Base-by-base conservation (phyloP, 2,888 invertebrate species). In the Dorcus parallelipipedus region DNA sequence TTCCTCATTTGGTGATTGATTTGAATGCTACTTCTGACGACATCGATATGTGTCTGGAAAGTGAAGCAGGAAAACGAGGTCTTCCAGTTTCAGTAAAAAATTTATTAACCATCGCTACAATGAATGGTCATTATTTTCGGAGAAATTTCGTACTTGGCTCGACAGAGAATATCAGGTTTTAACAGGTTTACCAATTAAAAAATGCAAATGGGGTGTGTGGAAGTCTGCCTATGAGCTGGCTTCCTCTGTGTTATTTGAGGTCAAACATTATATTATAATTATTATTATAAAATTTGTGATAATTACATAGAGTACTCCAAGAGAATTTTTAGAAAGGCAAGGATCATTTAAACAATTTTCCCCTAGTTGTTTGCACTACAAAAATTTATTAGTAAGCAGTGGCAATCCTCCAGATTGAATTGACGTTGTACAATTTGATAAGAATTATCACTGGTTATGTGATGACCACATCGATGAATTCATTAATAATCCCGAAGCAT, bases 371-470 rank as follows among this genome's bases (percentile, higher is more conserved):
- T 72, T 84, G n/a, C 73, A 74, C 53, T 64, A 68, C 52, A 69
- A 75, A 1, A 70, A 76, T 5, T 45, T 23, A 2, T 64, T 80
- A 50, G 69, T 59, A 38, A 76, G 76, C 55, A 83, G 81, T 54
- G 78, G 78, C 0, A 77, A 75, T 47, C 82, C 82, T 6, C 79
- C 82, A 0, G 80, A 84, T 67, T 80, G 82, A 64, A 79, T 78
- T 45, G 85, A 86, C 5, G 68, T 86, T 49, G 77, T 87, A 1
- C 84, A 85, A 61, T 87, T 79, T 67, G 73, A 77, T 60, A 73
- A 80, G 38, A 69, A 75, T 50, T 84, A 81, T 71, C 87, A 86
- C 68, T 88, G 86, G 86, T 68, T 86, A 47, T 88, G 88, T 66
- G 52, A 71, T 0, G 73, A 79, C 20, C 88, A 88, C 65, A 72